Conservation (phyloP, 2,113 vertebrate species). For the Ptilorrhoa leucosticta region DNA sequence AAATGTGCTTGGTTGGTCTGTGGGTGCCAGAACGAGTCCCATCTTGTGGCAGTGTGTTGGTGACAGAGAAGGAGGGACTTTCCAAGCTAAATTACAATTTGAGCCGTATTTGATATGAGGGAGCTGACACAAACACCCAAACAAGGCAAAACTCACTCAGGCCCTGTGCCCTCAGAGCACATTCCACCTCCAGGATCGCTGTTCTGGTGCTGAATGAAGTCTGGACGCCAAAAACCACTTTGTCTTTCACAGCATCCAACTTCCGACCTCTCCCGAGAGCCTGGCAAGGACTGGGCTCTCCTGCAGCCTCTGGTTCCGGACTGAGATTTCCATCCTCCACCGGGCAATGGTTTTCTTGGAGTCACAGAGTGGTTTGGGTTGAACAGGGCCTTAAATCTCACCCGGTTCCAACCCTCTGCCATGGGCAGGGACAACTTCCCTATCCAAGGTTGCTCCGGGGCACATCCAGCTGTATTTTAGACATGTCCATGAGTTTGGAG, state of each 20-base stretch:
- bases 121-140: neutral
- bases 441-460: neutral
- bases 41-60: neutral
- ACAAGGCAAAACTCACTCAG: neutral
- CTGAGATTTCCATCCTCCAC: neutral
- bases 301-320: neutral
- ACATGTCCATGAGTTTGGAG: rapidly evolving
- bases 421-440: neutral
- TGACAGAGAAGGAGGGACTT: neutral
- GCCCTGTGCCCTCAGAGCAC: neutral
- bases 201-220: neutral
- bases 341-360: neutral
- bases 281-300: neutral
- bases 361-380: neutral
- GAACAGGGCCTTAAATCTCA: neutral
- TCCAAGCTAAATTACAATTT: neutral
- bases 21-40: neutral
- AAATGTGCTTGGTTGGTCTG: neutral
- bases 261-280: neutral
- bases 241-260: neutral
- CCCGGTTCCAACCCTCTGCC: neutral
- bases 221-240: neutral
- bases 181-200: rapidly evolving
- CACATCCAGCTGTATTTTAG: neutral
- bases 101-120: neutral